These are phyloP conservation scores for Aphidius gifuensis DNA, from an alignment of 1,140 invertebrate genomes.

Conservation along the genomic window DNA sequence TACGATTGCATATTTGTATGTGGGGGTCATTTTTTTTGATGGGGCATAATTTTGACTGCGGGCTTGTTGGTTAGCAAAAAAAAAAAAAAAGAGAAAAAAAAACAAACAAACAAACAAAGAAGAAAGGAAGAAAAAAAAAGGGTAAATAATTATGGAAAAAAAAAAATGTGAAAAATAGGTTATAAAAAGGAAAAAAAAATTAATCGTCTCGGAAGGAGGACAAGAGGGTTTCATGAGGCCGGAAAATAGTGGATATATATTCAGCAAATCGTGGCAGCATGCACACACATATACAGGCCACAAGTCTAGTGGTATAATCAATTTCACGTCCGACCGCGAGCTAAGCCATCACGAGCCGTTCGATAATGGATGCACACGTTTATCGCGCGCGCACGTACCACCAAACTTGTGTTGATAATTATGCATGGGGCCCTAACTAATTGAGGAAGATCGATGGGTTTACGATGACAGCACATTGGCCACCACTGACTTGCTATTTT, in stretches of 20 bases:
- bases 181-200: too few species aligned
- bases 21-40: background rate
- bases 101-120: too few species aligned
- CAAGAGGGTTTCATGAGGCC: too few species aligned
- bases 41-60: background rate
- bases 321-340: conserved; percentile 26
- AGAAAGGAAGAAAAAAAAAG: too few species aligned
- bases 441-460: conserved; percentile 32
- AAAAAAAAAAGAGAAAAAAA: too few species aligned
- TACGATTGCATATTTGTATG: conserved; percentile 8
- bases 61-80: too few species aligned
- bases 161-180: too few species aligned
- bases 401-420: conserved; percentile 25
- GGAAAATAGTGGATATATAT: too few species aligned
- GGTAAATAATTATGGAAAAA: too few species aligned
- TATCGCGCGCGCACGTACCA: conserved; percentile 29
- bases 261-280: too few species aligned
- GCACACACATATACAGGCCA: too few species aligned
- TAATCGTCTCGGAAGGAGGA: background rate
- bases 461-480: conserved; percentile 18
- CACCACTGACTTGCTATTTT: too few species aligned
- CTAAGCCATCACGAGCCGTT: conserved; percentile 27
- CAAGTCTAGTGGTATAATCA: conserved; percentile 14
- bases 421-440: conserved; percentile 27
- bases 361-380: conserved; percentile 31